A percentile compares a stretch with the other conserved stretches of the same genome.
Evolutionary conservation across 2,888 invertebrate genomes (phyloP).

Genomic region (Thymelicus lineola): DNA sequence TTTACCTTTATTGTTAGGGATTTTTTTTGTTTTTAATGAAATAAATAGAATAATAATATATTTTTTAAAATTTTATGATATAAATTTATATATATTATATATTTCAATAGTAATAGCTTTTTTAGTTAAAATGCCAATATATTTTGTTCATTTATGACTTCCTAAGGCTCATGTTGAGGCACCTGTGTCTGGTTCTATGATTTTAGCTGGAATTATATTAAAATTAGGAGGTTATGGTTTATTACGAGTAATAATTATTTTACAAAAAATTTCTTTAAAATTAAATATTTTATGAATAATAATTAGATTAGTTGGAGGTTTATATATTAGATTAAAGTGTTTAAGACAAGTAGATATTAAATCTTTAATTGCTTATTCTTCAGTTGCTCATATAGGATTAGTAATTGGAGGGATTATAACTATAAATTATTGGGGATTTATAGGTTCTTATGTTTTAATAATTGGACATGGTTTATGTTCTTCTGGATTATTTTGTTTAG

Average conservation of each 20-base stretch:
- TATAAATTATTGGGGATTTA: conserved; percentile 80
- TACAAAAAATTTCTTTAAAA: conserved; percentile 73
- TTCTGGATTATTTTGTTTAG: conserved; percentile 87
- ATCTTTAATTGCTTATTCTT: conserved; percentile 90
- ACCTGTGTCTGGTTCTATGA: conserved; percentile 89
- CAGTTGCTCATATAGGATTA: conserved; percentile 89
- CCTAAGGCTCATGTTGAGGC: conserved; percentile 92
- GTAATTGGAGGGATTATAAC: conserved; percentile 85
- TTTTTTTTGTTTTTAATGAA: conserved; percentile 80
- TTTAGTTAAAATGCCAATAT: conserved; percentile 90
- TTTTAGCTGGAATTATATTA: conserved; percentile 90
- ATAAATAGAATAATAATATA: conserved; percentile 80
- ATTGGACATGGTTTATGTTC: conserved; percentile 88
- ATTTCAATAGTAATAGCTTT: conserved; percentile 86
- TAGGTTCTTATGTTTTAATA: conserved; percentile 85
- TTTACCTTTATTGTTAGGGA: conserved; percentile 85
- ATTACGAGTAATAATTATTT: conserved; percentile 82
- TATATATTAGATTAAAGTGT: conserved; percentile 87
- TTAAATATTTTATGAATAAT: conserved; percentile 82
- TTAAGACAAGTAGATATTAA: conserved; percentile 89
- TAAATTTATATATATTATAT: conserved; percentile 79
- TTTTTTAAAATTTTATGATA: conserved; percentile 74
- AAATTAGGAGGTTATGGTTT: conserved; percentile 90
- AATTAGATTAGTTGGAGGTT: conserved; percentile 84
- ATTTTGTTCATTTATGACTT: conserved; percentile 88